Conservation (phyloP, 2,113 vertebrate species). For the Empidonax alnorum region DNA sequence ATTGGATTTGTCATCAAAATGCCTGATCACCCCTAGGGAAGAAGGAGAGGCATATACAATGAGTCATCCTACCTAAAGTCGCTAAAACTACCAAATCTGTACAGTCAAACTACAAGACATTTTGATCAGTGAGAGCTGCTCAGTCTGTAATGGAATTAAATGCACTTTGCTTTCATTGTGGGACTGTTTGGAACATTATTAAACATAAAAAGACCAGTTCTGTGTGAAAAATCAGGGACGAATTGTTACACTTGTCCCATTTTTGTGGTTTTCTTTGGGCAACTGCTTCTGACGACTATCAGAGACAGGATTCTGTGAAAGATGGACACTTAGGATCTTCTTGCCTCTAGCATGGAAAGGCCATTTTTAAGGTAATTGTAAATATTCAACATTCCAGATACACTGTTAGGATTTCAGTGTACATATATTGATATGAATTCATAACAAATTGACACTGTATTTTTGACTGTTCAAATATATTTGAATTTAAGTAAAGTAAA, state of each 20-base stretch:
- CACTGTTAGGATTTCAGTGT: not conserved
- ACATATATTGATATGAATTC: not conserved
- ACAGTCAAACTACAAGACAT: not conserved
- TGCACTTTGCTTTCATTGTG: not conserved
- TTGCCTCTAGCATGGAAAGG: not conserved
- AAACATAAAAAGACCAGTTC: not conserved
- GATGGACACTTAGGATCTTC: not conserved
- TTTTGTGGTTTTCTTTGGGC: not conserved
- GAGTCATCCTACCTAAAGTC: not conserved
- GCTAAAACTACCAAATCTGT: not conserved
- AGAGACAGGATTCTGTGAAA: not conserved
- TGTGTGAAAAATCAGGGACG: not conserved
- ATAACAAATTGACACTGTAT: not conserved
- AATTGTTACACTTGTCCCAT: not conserved
- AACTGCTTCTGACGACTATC: not conserved
- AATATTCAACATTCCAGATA: not conserved
- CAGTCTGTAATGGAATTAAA: not conserved
- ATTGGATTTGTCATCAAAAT: constrained; percentile 73
- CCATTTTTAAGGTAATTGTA: not conserved
- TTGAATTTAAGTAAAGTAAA: not conserved
- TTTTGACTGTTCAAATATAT: not conserved
- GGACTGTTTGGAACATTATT: not conserved
- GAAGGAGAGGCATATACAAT: not conserved
- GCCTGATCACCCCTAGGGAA: constrained; percentile 81
- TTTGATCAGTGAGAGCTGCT: not conserved